A percentile compares a stretch with the other conserved stretches of the same genome.
phyloP scores from a whole-genome alignment of 2,888 invertebrate species.

The Cantharis rustica region DNA sequence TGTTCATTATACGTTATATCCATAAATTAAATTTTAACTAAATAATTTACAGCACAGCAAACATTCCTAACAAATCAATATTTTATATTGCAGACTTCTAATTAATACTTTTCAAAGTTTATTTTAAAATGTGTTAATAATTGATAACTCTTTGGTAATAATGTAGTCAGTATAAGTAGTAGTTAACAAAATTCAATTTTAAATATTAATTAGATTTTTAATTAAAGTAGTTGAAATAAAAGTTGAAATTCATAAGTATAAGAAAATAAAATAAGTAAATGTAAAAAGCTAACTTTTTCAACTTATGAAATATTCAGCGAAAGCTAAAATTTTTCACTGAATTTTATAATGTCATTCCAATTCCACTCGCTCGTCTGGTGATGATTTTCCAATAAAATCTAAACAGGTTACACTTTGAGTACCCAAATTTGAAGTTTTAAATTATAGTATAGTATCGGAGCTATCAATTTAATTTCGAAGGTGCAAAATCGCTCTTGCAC shows the following conservation, averaged over 20 bases:
- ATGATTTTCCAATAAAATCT: not conserved
- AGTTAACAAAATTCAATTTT: not conserved
- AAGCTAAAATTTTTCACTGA: not conserved
- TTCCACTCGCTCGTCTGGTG: not conserved
- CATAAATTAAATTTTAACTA: not conserved
- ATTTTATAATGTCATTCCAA: not conserved
- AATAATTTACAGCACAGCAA: not conserved
- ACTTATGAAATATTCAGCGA: not conserved
- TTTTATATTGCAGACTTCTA: not conserved
- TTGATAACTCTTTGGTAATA: not conserved
- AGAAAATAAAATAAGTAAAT: not conserved
- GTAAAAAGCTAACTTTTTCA: not conserved
- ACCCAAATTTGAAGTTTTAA: not conserved
- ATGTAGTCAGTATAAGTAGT: not conserved
- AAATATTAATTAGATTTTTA: not conserved
- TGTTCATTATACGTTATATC: not conserved
- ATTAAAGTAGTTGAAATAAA: not conserved
- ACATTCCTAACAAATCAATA: not conserved
- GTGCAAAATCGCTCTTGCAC: not conserved
- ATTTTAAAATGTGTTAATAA: not conserved
- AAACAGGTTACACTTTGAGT: not conserved
- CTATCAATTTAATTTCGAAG: not conserved
- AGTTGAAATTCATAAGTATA: not conserved
- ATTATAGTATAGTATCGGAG: not conserved
- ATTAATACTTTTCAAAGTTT: not conserved